Evolutionary conservation across 2,888 invertebrate genomes (phyloP).

Genomic region (Megaustenia siamemsis): DNA sequence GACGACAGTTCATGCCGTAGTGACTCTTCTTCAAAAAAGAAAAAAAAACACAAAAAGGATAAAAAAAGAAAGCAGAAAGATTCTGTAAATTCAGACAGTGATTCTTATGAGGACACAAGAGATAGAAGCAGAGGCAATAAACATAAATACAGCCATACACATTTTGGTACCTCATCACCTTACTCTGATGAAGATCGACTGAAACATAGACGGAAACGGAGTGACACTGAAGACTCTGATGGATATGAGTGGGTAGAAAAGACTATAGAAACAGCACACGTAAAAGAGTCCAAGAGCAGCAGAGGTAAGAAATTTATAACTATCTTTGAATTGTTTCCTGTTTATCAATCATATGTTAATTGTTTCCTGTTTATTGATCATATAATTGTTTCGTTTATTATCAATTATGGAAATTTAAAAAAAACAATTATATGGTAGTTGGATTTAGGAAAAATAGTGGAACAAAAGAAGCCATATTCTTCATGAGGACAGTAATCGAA

Average conservation of each 20-base stretch:
- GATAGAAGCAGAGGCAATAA: constrained; percentile 35
- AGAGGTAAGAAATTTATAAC: constrained; percentile 57
- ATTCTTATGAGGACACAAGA: constrained; percentile 22
- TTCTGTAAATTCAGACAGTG: constrained; percentile 44
- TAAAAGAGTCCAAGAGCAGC: constrained; percentile 47
- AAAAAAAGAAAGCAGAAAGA: constrained; percentile 56
- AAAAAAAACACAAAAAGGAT: constrained; percentile 59
- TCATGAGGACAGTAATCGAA: no score
- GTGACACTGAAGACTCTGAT: constrained; percentile 18
- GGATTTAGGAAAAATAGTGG: no score
- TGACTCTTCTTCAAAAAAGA: constrained; percentile 61
- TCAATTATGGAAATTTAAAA: no score
- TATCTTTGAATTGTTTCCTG: neutral
- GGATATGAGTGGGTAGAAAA: constrained; percentile 80
- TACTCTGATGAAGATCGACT: constrained; percentile 17
- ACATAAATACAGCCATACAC: constrained; percentile 38
- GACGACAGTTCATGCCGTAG: constrained; percentile 55
- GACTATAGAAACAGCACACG: constrained; percentile 73
- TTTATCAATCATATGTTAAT: neutral
- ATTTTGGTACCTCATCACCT: constrained; percentile 29
- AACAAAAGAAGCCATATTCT: no score
- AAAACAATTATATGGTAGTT: neutral
- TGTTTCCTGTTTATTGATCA: no score
- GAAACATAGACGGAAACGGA: neutral
- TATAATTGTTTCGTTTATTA: no score